Evolutionary conservation across 1,140 invertebrate genomes (phyloP), one percentile per base, ranked within the genome.

Genomic region (Anthonomus grandis): DNA sequence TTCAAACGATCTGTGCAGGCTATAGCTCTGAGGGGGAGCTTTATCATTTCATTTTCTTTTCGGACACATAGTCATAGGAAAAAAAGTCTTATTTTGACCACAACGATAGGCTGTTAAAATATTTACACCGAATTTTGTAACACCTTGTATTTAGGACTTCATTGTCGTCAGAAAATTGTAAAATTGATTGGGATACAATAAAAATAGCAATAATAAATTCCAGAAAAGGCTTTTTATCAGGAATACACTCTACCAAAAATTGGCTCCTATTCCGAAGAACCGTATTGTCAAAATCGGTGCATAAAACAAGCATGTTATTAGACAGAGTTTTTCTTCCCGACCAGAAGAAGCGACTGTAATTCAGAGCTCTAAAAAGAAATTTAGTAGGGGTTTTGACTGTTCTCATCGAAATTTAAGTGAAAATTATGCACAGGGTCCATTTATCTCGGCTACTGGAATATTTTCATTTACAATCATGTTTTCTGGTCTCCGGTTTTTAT

Each of bases 381-480:
- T 56, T 47, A 38, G 23, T 21, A 23, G 42, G 24, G 24, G 54
- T 56, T 56, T 56, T 56, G 54, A 56, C 54, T 56, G 54, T 56
- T 56, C 49, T 56, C 42, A 56, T 56, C 42, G 54, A 48, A 56
- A 48, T 56, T 56, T 56, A 56, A 56, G 45, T 56, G 54, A 48
- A 56, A 56, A 56, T 56, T 56, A 56, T 56, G 37, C 53, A 56
- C 23, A 15, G 10, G 4, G 17, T 12, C 24, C 39, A 39, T 56
- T 56, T 56, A 48, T 48, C 36, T 27, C 45, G 22, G 54, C 54
- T 56, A 56, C 54, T 42, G 54, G 23, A 56, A 38, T 44, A 27
- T 56, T 34, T 41, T 8, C 12, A 21, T 15, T 56, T 25, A n/a
- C n/a, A n/a, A n/a, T n/a, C n/a, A n/a, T n/a, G n/a, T n/a, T n/a